Percentiles rank a stretch among this genome's conserved stretches.
Evolutionary conservation across 2,888 invertebrate genomes (phyloP).

Genomic region (Sesia bembeciformis): DNA sequence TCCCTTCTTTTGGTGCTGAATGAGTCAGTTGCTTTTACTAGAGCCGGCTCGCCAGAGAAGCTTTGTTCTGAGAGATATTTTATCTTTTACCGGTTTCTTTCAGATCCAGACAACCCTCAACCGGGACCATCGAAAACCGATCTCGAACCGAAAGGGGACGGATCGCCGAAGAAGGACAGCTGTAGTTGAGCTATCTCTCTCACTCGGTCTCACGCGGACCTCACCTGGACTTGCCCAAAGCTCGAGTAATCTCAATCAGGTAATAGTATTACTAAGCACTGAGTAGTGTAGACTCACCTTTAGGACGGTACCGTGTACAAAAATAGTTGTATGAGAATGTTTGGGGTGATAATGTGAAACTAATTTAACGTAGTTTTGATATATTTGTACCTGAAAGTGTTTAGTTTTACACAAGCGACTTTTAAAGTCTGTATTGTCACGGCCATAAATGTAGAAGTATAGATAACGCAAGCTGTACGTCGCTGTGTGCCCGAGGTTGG

Average conservation of each 20-base stretch:
- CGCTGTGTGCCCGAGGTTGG: too few relatives aligned
- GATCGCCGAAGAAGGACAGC: constrained; percentile 31
- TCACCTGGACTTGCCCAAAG: constrained; percentile 55
- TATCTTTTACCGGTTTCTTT: constrained; percentile 8
- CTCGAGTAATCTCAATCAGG: constrained; percentile 65
- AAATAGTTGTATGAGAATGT: not conserved
- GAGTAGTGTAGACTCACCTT: constrained; percentile 41
- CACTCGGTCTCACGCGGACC: constrained; percentile 21
- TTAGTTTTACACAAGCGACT: not conserved
- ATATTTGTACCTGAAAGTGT: not conserved
- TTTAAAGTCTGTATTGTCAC: too few relatives aligned
- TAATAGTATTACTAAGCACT: constrained; percentile 56
- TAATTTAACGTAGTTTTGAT: not conserved
- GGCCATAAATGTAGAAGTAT: too few relatives aligned
- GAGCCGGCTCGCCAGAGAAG: too few relatives aligned
- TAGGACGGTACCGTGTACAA: not conserved
- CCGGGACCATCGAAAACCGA: constrained; percentile 45
- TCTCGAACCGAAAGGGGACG: constrained; percentile 23
- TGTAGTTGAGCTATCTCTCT: constrained; percentile 56
- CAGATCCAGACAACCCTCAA: constrained; percentile 45
- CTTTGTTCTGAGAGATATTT: too few relatives aligned
- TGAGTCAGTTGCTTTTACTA: too few relatives aligned
- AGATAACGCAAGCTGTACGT: too few relatives aligned
- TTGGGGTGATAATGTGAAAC: not conserved
- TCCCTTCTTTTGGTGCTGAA: too few relatives aligned